phyloP scores from a whole-genome alignment of 2,113 vertebrate genomes.

The Malurus melanocephalus region DNA sequence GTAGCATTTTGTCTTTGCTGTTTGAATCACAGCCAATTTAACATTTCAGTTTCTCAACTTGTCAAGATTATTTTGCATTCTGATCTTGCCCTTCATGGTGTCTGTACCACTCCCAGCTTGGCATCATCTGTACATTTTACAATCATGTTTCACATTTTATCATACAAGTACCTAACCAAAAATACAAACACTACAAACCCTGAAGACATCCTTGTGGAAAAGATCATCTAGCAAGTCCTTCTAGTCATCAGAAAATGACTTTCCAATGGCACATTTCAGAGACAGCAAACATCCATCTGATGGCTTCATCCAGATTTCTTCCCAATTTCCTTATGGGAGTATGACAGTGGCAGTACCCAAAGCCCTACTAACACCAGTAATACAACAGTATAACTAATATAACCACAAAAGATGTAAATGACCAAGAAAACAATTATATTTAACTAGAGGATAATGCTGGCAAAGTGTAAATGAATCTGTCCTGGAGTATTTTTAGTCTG shows the following conservation, averaged over 20 bases:
- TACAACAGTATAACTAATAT: background rate
- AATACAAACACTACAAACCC: background rate
- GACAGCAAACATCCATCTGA: background rate
- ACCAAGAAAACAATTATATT: background rate
- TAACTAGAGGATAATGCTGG: background rate
- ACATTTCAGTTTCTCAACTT: constrained; percentile 1
- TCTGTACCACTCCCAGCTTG: background rate
- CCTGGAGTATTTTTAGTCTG: background rate
- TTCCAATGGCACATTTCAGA: background rate
- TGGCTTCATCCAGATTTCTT: background rate
- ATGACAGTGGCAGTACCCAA: background rate
- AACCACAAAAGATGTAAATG: background rate
- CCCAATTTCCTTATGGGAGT: background rate
- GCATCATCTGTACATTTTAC: background rate
- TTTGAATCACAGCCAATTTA: background rate
- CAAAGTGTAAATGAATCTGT: background rate
- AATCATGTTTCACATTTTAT: background rate
- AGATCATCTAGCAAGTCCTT: background rate
- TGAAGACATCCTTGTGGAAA: background rate
- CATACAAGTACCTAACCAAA: background rate
- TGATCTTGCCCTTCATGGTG: background rate
- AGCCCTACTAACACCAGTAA: background rate
- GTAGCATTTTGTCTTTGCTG: background rate
- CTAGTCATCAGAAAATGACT: background rate
- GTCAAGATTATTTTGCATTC: constrained; percentile 3